phyloP scores from a whole-genome alignment of 2,888 invertebrate species.

The Lobophora halterata region DNA sequence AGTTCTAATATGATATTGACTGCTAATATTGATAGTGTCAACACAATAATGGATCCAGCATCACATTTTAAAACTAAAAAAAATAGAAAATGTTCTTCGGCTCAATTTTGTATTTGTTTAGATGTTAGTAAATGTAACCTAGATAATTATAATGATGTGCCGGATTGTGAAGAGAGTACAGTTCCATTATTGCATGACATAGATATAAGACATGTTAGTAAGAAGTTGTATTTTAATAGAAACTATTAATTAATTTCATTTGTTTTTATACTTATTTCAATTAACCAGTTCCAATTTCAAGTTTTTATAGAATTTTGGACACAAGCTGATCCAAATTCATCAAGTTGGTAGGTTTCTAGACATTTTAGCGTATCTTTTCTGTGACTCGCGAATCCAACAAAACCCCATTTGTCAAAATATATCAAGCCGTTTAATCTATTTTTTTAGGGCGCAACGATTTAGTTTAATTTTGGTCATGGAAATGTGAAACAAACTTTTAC shows the following conservation, averaged over 20 bases:
- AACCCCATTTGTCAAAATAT: too few relatives aligned
- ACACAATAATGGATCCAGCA: slow-evolving; percentile 83
- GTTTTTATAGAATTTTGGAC: too few relatives aligned
- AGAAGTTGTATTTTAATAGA: slow-evolving; percentile 63
- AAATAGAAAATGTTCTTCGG: slow-evolving; percentile 24
- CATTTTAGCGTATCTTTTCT: too few relatives aligned
- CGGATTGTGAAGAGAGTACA: slow-evolving; percentile 55
- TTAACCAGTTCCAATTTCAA: too few relatives aligned
- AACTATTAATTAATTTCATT: background rate
- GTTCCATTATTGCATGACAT: slow-evolving; percentile 85
- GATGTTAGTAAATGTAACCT: slow-evolving; percentile 69
- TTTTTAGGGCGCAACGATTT: too few relatives aligned
- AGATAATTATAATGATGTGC: slow-evolving; percentile 52
- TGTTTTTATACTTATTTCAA: background rate
- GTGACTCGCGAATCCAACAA: too few relatives aligned
- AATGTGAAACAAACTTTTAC: too few relatives aligned
- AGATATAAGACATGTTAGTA: slow-evolving; percentile 85
- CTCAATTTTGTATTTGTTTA: slow-evolving; percentile 69
- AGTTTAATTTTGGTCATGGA: too few relatives aligned
- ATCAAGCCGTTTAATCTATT: too few relatives aligned
- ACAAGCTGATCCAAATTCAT: too few relatives aligned
- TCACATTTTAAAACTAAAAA: slow-evolving; percentile 49
- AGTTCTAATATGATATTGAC: slow-evolving; percentile 89
- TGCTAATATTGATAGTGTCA: slow-evolving; percentile 82
- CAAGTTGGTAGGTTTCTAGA: too few relatives aligned